Conservation (phyloP, 2,113 vertebrate genomes). For the Engystomops pustulosus region DNA sequence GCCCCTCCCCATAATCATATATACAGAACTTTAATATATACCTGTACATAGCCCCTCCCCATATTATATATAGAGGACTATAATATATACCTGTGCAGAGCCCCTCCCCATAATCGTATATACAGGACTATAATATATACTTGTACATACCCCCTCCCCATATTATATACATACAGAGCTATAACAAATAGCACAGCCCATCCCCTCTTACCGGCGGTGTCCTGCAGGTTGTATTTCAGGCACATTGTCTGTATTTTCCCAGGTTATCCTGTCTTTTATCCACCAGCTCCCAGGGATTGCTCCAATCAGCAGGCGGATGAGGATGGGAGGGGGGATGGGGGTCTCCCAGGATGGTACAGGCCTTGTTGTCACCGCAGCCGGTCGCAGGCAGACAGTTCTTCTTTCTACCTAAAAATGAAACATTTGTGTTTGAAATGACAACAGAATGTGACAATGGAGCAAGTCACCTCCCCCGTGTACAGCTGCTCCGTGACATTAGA, state of each 20-base stretch:
- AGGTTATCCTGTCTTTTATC: background rate
- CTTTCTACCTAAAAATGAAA: constrained; percentile 30
- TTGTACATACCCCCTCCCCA: background rate
- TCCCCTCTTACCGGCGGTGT: background rate
- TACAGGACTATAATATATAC: too few relatives aligned
- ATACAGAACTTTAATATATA: too few relatives aligned
- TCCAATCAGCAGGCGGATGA: constrained; percentile 23
- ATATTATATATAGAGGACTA: too few relatives aligned
- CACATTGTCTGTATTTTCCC: background rate
- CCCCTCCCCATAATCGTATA: background rate
- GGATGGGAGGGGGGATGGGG: background rate
- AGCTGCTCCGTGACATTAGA: too few relatives aligned
- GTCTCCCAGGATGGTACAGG: background rate
- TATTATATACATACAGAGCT: background rate
- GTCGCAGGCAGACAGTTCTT: background rate
- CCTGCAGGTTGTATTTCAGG: constrained; percentile 42
- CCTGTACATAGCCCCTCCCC: too few relatives aligned
- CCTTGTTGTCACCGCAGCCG: background rate
- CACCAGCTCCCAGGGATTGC: background rate
- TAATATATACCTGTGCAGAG: background rate
- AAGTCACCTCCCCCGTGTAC: background rate
- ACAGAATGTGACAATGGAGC: constrained; percentile 5
- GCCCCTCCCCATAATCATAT: too few relatives aligned
- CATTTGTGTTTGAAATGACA: constrained; percentile 48
- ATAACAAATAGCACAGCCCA: too few relatives aligned